Base-by-base conservation (phyloP, 2,888 invertebrate species). In the Spodoptera picta region DNA sequence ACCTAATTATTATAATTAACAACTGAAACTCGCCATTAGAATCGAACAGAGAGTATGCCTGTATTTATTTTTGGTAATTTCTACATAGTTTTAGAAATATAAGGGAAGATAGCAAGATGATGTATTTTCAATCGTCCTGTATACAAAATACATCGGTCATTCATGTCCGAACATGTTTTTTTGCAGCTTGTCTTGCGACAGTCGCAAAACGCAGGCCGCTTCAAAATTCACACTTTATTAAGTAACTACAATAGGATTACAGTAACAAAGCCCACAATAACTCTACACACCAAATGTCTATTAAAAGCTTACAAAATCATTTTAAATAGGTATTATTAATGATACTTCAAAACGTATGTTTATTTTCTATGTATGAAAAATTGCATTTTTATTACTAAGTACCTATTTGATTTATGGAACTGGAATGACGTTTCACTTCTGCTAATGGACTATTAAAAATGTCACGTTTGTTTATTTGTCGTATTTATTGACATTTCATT, bases 131-230 rank as follows among this genome's bases (percentile, higher is more conserved):
- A 65, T 46, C 89, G 83, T 14, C 86, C 82, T 87, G 81, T 92
- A 85, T 50, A 78, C n/a, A 46, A 49, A 45, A 71, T 73, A 61
- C 70, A 86, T 84, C 84, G 91, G 91, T 90, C 92, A 92, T 91
- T 92, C 87, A 88, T 86, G 88, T 87, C 85, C 86, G 77, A 79
- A 75, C 81, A 81, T 67, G 81, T 87, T 87, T 90, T 90, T 92
- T 92, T 90, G 87, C 89, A 88, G 84, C 89, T 88, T 89, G 86
- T 85, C 83, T 84, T 68, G 68, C 81, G 68, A 72, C 84, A 82
- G 80, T 77, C 69, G 63, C 79, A 79, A 81, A 85, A 82, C 75
- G 86, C 85, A 85, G 83, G 73, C 88, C 85, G 86, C 85, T 84
- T 83, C 76, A 81, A 81, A 82, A 80, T 77, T 69, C 81, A 87